Base-by-base conservation (phyloP, 2,888 invertebrate genomes). In the Catocala sponsa region DNA sequence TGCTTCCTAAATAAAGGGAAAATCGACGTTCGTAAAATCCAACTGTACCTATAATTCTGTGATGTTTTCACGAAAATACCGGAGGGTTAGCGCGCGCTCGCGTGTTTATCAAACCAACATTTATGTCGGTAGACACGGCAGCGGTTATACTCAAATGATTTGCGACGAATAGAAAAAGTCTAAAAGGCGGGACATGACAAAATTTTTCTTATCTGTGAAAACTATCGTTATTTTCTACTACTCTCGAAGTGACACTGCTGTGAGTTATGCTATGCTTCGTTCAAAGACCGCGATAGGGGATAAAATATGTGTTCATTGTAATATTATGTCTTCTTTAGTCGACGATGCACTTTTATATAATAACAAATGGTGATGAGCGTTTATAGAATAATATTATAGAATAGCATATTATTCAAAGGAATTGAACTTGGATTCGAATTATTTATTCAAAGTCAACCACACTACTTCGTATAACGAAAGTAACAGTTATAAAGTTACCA, bases 21-120 rank as follows among this genome's bases (percentile, higher is more conserved):
- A 66, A 76, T 76, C 63, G 68, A 59, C 59, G 59, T 65, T 76
- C 72, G 70, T 76, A 76, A 76, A 76, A 76, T 63, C 41, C 53
- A 61, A 68, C 55, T 62, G 59, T 63, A 53, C 42, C 61, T 69
- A 75, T 75, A 68, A 75, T 63, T 70, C 53, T 56, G 70, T 66
- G 61, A 73, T 74, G 59, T 76, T 69, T 76, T 59, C 65, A 63
- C 63, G 65, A 68, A 49, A 55, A 54, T 55, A 63, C 15, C 42
- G 67, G 48, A 49, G 59, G 59, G 52, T 55, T 44, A 13, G 43
- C 60, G 68, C 49, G 65, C 65, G 71, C 60, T 71, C 50, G 76
- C 76, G 71, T 76, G 75, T 61, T 59, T 63, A 64, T 67, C 44
- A 59, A 55, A 59, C 71, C 44, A 25, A 11, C 42, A 48, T 32